Base-by-base conservation (phyloP, 2,797 vertebrate species). In the Mallotus villosus region DNA sequence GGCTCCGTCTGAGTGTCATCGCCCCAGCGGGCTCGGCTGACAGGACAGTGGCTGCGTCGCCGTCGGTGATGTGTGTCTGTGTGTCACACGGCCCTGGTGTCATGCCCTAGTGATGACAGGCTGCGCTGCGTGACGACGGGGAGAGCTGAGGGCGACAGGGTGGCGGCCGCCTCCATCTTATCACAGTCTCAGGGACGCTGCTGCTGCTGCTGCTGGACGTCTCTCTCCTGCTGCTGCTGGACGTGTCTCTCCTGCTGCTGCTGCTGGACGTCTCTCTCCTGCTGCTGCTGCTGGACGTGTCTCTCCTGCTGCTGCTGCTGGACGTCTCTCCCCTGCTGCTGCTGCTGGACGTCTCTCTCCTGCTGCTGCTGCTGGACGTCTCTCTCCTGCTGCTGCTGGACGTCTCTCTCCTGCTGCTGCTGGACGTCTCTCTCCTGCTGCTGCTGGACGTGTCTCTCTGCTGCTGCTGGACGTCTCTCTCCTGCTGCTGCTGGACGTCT, bases 41-140 rank as follows among this genome's bases (percentile, higher is more conserved):
- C 85, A 84, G 77, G 73, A 73, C 41, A 62, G 1, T 5, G 9
- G 41, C 53, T 17, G 9, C 16, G 22, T 61, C 9, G 34, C 17
- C 75, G 53, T 64, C 77, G 70, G 76, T 60, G 73, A 27, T 68
- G 80, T 72, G 82, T 55, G 74, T 79, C 86, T 76, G 71, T 77
- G 32, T 70, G 65, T 84, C 77, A 77, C 58, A 17, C 4, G 60
- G 68, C 71, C 76, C 79, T 22, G 1, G 73, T 74, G 78, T 82
- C 75, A 78, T 59, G 79, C 75, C 67, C 41, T 21, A 59, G 71
- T 74, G 61, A 76, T 76, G 78, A 85, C 82, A 77, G 78, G 71
- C 68, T 62, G 79, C 78, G 75, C 84, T 81, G 86, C 82, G 71
- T 84, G 80, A 85, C 81, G 79, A 75, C 32, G 75, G 75, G 82